Evolutionary conservation across 2,888 invertebrate genomes (phyloP).

Genomic region (Tortrix viridana): DNA sequence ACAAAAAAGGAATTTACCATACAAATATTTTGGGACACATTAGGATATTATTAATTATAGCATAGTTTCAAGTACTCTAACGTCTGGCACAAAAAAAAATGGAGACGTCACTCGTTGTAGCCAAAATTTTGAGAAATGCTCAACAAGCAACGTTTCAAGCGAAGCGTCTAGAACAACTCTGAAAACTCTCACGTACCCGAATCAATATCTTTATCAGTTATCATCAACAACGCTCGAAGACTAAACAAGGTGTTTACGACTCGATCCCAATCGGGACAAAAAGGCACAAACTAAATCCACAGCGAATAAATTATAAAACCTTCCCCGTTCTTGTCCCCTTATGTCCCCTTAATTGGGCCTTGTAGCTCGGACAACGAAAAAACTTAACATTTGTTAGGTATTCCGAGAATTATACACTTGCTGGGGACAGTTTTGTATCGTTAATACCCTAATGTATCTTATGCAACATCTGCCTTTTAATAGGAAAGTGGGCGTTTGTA

Average conservation of each 20-base stretch:
- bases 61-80: too few relatives aligned
- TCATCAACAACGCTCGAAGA: conserved; percentile 63
- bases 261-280: conserved; percentile 73
- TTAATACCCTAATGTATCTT: conserved; percentile 42
- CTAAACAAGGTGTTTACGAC: conserved; percentile 83
- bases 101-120: too few relatives aligned
- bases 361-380: conserved; percentile 73
- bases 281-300: conserved; percentile 70
- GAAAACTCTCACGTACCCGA: conserved; percentile 45
- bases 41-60: too few relatives aligned
- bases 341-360: conserved; percentile 80
- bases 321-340: conserved; percentile 44
- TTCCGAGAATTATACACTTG: conserved; percentile 81
- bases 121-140: too few relatives aligned
- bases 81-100: too few relatives aligned
- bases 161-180: too few relatives aligned
- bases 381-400: conserved; percentile 82
- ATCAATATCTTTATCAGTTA: conserved; percentile 53
- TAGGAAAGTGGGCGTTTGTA: conserved; percentile 31
- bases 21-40: too few relatives aligned
- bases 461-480: conserved; percentile 35
- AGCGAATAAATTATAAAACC: conserved; percentile 80
- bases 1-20: too few relatives aligned
- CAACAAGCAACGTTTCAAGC: too few relatives aligned
- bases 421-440: conserved; percentile 53